phyloP scores from a whole-genome alignment of 2,113 vertebrate species.

The Albula goreensis region DNA sequence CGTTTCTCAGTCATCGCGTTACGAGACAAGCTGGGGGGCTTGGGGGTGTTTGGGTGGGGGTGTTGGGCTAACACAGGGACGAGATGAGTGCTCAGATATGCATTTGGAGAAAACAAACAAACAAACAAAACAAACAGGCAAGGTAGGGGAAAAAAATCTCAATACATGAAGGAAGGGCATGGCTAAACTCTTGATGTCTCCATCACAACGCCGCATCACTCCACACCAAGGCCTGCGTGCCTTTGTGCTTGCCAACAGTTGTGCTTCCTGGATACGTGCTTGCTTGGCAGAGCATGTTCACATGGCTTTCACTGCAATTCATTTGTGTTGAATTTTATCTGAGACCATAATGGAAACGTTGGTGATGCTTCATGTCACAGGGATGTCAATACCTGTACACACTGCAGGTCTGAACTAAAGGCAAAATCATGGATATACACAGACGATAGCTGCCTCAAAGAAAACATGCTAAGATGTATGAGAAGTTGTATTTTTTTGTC shows the following conservation, averaged over 20 bases:
- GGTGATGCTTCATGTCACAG: no score
- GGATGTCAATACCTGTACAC: background rate
- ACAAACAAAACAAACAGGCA: background rate
- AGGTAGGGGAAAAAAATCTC: no score
- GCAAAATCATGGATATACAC: background rate
- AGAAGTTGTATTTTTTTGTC: no score
- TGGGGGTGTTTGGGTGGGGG: background rate
- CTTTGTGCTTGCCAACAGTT: background rate
- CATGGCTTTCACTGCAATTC: background rate
- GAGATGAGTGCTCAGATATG: background rate
- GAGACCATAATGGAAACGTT: background rate
- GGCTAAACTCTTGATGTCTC: background rate
- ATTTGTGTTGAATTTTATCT: background rate
- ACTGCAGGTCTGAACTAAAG: background rate
- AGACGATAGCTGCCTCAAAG: background rate
- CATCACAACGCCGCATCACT: background rate
- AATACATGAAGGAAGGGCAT: background rate
- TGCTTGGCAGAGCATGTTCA: background rate
- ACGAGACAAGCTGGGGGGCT: background rate
- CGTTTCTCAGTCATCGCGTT: conserved; percentile 9
- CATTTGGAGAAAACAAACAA: background rate
- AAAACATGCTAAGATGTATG: background rate
- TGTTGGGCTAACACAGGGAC: background rate
- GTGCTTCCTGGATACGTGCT: background rate
- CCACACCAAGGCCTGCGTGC: background rate